Evolutionary conservation across 2,797 vertebrate genomes (phyloP), one percentile per base, ranked within the genome.

Genomic region (Iguana delicatissima): DNA sequence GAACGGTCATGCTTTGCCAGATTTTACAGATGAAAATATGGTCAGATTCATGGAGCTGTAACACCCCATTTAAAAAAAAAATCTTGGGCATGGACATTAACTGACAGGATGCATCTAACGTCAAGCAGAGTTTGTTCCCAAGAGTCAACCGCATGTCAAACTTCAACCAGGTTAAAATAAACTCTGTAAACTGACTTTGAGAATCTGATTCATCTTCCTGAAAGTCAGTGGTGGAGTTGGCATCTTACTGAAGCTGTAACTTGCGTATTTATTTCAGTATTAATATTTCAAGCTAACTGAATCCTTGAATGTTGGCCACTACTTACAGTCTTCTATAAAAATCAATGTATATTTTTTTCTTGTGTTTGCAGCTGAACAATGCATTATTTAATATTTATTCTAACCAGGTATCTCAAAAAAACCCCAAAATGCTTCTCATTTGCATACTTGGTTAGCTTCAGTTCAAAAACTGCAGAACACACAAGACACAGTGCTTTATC

Each of bases 301-400:
- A 72, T 73, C 79, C n/a, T 38, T 81, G 24, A 12, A 73, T 12
- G 55, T 26, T 24, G 16, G 10, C 5, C 52, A 76, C 13, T 83
- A 32, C 18, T 5, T 16, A 62, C 12, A 80, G 38, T 18, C 20
- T 55, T 12, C n/a, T 87, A 62, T 13, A 55, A 24, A 55, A 77
- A 77, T 42, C 26, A 62, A 32, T 64, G 29, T 62, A 80, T 52
- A 67, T 89, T 94, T 96, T 95, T 38, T 4, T 32, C 22, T n/a
- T 79, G 73, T 90, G 59, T 81, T 86, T 50, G 80, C 89, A 85
- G 26, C 79, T 64, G 32, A 85, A 32, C 16, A 74, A 73, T 32
- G 74, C 20, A 52, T 85, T 95, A 95, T 94, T 95, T 95, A 93
- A 92, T 95, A 95, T 95, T 95, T 95, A 93, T 92, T 80, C 59